Base-by-base conservation (phyloP, 2,113 vertebrate genomes). In the Merops nubicus region DNA sequence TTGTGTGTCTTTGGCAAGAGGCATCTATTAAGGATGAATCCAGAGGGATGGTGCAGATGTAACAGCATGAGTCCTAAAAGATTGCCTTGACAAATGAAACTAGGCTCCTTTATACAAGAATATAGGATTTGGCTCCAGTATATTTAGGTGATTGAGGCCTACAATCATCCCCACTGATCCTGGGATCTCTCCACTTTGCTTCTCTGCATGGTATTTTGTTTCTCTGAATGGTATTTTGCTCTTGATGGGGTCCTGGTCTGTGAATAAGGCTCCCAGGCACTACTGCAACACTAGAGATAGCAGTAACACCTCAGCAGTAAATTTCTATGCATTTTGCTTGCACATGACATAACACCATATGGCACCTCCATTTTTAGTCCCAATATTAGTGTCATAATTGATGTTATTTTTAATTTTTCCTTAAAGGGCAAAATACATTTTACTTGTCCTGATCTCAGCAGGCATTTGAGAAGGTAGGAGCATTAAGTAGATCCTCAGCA, bases 401-500 rank as follows among this genome's bases (percentile, higher is more conserved):
- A 72, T 48, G 72, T 23, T 72, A n/a, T 33, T 81, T 88, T 54
- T 54, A 68, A 56, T 74, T 81, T 91, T 76, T 89, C 77, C 81
- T 75, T 75, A 79, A 94, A 93, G 85, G 70, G 53, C 25, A 94
- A 91, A 91, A 60, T 31, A 45, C 34, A 53, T 89, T 91, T 91
- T 68, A 76, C 28, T 93, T 88, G 19, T 84, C 51, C 34, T 26
- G 18, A 74, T 93, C 59, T 89, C 72, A n/a, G 47, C 21, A 94
- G 29, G n/a, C 53, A 38, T 72, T 81, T 87, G 18, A 78, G 54
- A 77, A 63, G 25, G 31, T 15, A 85, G 73, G 16, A 72, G 10
- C 15, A 75, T 64, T 85, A 91, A 53, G 74, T 47, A 91, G 60
- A 22, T 91, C 31, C 29, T 62, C 62, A 73, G 53, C 25, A 54